Evolutionary conservation across 2,113 vertebrate genomes (phyloP).

Genomic region (Xyliphius kryptos): DNA sequence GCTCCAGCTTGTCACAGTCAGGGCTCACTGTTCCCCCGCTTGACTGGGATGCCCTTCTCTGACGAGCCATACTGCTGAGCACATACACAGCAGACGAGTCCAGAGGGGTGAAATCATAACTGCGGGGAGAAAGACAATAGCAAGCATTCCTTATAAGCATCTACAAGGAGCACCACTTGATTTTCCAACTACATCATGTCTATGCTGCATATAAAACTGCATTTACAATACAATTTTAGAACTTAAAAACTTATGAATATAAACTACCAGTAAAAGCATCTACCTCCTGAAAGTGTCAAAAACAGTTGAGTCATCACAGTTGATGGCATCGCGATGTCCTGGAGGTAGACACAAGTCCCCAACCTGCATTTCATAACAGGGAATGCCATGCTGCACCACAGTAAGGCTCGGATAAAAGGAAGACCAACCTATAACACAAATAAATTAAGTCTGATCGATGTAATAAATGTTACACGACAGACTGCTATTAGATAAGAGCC

Average conservation of each 20-base stretch:
- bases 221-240: too few relatives aligned
- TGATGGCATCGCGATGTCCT: slow-evolving; percentile 96
- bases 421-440: slow-evolving; percentile 86
- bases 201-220: too few relatives aligned
- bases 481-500: too few relatives aligned
- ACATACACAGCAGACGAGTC: slow-evolving; percentile 98
- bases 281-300: slow-evolving; percentile 99
- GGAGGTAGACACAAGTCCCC: slow-evolving; percentile 96
- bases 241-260: too few relatives aligned
- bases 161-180: too few relatives aligned
- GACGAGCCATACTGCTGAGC: slow-evolving; percentile 96
- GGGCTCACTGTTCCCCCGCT: slow-evolving; percentile 77
- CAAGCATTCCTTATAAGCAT: too few relatives aligned
- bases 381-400: slow-evolving; percentile 97
- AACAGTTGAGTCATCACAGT: slow-evolving; percentile 97
- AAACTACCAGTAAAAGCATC: too few relatives aligned
- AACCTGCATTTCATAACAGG: slow-evolving; percentile 94
- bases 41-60: slow-evolving; percentile 87
- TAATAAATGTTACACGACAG: too few relatives aligned
- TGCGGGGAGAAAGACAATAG: too few relatives aligned
- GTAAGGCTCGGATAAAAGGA: slow-evolving; percentile 98
- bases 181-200: too few relatives aligned
- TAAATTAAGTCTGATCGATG: too few relatives aligned
- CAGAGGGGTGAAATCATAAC: slow-evolving; percentile 95
- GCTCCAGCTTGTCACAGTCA: slow-evolving; percentile 77